Evolutionary conservation across 2,888 invertebrate genomes (phyloP), one percentile per base, ranked within the genome.

Genomic region (Ophion obscuratus): DNA sequence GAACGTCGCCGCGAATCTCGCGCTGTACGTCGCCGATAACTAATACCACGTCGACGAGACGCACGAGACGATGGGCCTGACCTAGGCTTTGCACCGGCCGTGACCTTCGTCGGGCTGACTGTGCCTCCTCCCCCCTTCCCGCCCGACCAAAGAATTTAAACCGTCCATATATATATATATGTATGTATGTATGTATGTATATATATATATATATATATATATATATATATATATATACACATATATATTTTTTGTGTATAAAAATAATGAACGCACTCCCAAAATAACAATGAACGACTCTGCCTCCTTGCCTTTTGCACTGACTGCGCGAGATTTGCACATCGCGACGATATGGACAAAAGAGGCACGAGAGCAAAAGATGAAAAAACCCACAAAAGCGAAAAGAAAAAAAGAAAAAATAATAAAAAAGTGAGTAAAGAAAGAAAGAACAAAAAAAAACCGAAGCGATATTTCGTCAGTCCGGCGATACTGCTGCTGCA

Each of bases 21-120:
- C 77, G 71, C 61, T 74, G 68, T 79, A 71, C 75, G 36, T 40
- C 73, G 81, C 66, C 74, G 77, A 82, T 73, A 78, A 73, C 85
- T 82, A 67, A 85, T 85, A 73, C 75, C 59, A 79, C 74, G 64
- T 71, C 78, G 81, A 78, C 62, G 79, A 83, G 81, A 87, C 67
- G 70, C 75, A 59, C 70, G 83, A 85, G 81, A 89, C 91, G 91
- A 92, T 93, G 92, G 92, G 92, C 93, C 93, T 93, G 93, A 93
- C 93, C 93, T 93, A 93, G 93, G 93, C 92, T 92, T 89, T 90
- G 88, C 90, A 90, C 87, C 90, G 92, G 90, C 92, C 92, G 90
- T 93, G 93, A 93, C 93, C 93, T 93, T 92, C 91, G 90, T 85
- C 86, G 87, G 87, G 79, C 80, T 86, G 84, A 85, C 83, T 82